These are phyloP conservation scores for Psilopogon haemacephalus DNA, from an alignment of 2,113 vertebrate species.

Conservation along the genomic window DNA sequence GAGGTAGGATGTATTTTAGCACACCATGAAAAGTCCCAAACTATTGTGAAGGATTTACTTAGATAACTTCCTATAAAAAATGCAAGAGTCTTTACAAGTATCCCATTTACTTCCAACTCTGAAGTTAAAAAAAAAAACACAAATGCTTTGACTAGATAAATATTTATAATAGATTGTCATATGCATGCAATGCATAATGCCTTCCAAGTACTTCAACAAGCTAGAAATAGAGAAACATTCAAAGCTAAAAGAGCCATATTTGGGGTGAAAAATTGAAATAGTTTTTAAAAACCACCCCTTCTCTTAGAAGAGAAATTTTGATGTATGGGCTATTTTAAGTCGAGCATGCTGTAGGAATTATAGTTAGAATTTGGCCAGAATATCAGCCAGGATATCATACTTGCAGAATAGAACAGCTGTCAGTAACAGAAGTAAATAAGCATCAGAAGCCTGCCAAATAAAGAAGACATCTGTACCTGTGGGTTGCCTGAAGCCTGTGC, in stretches of 20 bases:
- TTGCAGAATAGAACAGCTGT: slow-evolving; percentile 16
- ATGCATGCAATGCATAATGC: neutral
- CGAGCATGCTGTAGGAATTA: slow-evolving; percentile 23
- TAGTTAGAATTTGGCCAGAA: slow-evolving; percentile 20
- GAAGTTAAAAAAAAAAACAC: slow-evolving; percentile 1
- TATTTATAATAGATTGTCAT: slow-evolving; percentile 56
- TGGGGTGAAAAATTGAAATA: slow-evolving; percentile 58
- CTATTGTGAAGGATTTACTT: neutral
- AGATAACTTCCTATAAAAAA: neutral
- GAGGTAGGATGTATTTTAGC: neutral
- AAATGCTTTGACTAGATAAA: slow-evolving; percentile 54
- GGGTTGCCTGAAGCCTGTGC: neutral
- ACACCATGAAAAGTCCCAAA: neutral
- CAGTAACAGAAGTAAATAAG: neutral
- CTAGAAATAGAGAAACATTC: slow-evolving; percentile 53
- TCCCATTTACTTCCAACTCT: slow-evolving; percentile 1
- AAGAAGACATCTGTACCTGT: neutral
- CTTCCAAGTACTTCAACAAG: slow-evolving; percentile 53
- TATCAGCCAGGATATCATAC: neutral
- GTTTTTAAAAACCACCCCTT: slow-evolving; percentile 37
- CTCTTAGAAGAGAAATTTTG: slow-evolving; percentile 25
- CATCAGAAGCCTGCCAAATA: neutral
- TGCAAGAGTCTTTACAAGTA: neutral
- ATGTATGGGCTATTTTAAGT: slow-evolving; percentile 36
- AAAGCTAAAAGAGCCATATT: slow-evolving; percentile 41